Base-by-base conservation (phyloP, 1,140 invertebrate species). In the Penaeus chinensis region DNA sequence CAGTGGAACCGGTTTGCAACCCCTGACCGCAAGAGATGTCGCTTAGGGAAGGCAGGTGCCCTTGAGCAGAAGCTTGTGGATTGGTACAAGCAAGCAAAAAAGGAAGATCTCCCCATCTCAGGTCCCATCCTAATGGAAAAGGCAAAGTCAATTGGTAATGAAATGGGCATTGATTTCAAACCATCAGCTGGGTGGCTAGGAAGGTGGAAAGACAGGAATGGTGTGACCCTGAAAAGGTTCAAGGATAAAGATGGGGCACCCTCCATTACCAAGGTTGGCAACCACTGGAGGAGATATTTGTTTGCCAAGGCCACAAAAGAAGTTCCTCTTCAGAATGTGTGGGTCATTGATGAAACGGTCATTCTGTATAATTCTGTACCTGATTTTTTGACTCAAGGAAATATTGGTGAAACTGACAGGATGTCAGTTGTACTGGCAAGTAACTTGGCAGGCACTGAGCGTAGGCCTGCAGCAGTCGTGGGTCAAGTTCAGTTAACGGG, bases 201-300 rank as follows among this genome's bases (percentile, higher is more conserved):
- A 32, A 89, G 88, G 63, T 89, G 88, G 88, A 89, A 89, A 54
- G 84, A 89, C 63, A 84, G 88, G 66, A 89, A 89, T 77, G 88
- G 88, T 61, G 82, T 89, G n/a, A 82, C 79, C 47, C 83, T 89
- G n/a, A 89, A 89, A 37, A 63, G 60, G 77, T 89, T 85, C 66
- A 89, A 89, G 69, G 84, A 89, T 27, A 84, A 89, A 74, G 88
- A 89, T 85, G 88, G 88, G 19, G 71, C 78, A 71, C 88, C 66
- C 32, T 89, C 88, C 24, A 60, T 74, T 61, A 89, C 69, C 27
- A 89, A 89, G 74, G 65, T 85, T 82, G 80, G 77, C 10, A 89
- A 84, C 77, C 88, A 89, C 37, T 89, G 88, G 88, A 85, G 88
- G 69, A 80, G 88, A 66, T 89, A 89, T 54, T 85, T 80, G 71